phyloP scores from a whole-genome alignment of 1,140 invertebrate genomes.

The Sminthurides bifidus region DNA sequence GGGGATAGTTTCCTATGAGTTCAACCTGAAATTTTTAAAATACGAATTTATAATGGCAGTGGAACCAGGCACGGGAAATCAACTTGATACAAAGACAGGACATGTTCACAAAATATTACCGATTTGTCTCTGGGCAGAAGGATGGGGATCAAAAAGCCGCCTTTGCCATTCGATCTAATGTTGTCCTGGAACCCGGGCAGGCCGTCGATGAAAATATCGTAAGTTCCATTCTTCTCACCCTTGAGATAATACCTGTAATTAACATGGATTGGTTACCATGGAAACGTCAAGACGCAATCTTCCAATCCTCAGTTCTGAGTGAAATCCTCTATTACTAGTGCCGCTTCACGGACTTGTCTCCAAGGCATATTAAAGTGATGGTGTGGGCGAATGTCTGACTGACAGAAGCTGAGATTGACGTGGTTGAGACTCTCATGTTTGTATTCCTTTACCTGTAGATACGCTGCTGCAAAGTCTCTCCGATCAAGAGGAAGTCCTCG shows the following conservation, averaged over 20 bases:
- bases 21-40: not conserved
- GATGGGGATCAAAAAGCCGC: conserved; percentile 40
- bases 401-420: too few species aligned
- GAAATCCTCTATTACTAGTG: too few species aligned
- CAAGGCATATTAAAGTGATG: too few species aligned
- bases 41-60: not conserved
- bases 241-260: conserved; percentile 37
- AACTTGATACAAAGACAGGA: too few species aligned
- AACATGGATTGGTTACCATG: not conserved
- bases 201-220: conserved; percentile 37
- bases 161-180: conserved; percentile 36
- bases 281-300: too few species aligned
- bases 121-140: conserved; percentile 18
- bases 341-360: too few species aligned
- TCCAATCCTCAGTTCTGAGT: not conserved
- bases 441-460: conserved; percentile 38
- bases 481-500: conserved; percentile 37
- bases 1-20: too few species aligned
- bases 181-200: conserved; percentile 43
- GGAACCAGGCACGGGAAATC: not conserved
- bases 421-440: too few species aligned
- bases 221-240: conserved; percentile 35
- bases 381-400: too few species aligned
- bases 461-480: conserved; percentile 36
- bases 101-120: not conserved